Evolutionary conservation across 2,888 invertebrate species (phyloP), one percentile per base, ranked within the genome.

Genomic region (Drosophila cracens): DNA sequence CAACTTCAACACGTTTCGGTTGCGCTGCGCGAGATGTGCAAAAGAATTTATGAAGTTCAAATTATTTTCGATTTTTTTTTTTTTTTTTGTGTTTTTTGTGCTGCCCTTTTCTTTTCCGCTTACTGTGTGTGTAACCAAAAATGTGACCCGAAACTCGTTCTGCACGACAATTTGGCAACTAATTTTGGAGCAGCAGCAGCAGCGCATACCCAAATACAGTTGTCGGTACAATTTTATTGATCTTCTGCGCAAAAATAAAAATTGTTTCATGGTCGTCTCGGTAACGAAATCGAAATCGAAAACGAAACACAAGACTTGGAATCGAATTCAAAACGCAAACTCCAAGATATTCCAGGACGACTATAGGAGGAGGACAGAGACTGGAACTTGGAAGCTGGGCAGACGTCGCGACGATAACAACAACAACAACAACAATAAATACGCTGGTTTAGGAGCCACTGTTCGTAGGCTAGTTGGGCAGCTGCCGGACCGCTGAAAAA

Each of bases 141-240:
- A 84, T 86, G 84, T 81, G 85, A 86, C 76, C 76, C 71, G 56
- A 80, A 78, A 82, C 82, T 74, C 73, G 83, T 83, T 76, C 80
- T 64, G 70, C 74, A 74, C 83, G 84, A 84, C 82, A 88, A 86
- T 86, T 87, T 85, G 82, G 83, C 53, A 83, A 85, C 85, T 85
- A 87, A 85, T 85, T 85, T 87, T 72, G 73, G 72, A 64, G 64
- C 70, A 60, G 18, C 40, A 40, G 40, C 43, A 43, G 16, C 46
- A 16, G 16, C 46, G 25, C 57, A 74, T 78, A 76, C 76, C 83
- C 71, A 83, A 82, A 87, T 84, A 84, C 84, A 85, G 80, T 75
- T 87, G 89, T 85, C 87, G 87, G 89, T 88, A 83, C 76, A 89
- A 85, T 87, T 87, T 87, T 88, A 88, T 88, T 88, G 87, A 88